Evolutionary conservation across 2,888 invertebrate species (phyloP).

Genomic region (Conistra vaccinii): DNA sequence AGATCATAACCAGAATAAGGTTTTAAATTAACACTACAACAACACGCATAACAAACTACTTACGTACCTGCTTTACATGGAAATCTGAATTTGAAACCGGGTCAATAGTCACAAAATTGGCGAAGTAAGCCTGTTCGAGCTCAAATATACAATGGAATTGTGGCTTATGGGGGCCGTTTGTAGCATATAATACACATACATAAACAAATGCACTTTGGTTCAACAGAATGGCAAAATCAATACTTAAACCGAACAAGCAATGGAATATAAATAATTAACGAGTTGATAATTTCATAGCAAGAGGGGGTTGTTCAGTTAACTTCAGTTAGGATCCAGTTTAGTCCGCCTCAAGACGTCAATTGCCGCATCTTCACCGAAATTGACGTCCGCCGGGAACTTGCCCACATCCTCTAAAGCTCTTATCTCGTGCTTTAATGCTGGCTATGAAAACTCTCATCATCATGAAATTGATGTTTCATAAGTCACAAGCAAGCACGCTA

Average conservation of each 20-base stretch:
- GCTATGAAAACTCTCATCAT: conserved; percentile 1
- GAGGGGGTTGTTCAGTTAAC: conserved; percentile 43
- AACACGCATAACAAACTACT: conserved; percentile 44
- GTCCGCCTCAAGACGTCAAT: conserved; percentile 46
- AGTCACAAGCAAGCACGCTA: background rate
- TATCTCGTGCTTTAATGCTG: conserved; percentile 20
- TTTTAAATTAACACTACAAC: conserved; percentile 35
- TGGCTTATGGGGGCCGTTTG: conserved; percentile 56
- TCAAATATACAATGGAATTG: conserved; percentile 62
- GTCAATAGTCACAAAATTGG: conserved; percentile 66
- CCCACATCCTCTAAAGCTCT: conserved; percentile 10
- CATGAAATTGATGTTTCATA: conserved; percentile 5
- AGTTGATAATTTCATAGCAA: conserved; percentile 59
- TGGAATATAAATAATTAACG: conserved; percentile 75
- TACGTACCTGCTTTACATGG: conserved; percentile 59
- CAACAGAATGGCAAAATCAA: conserved; percentile 79
- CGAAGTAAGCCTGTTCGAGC: conserved; percentile 61
- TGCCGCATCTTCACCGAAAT: conserved; percentile 34
- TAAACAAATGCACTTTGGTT: conserved; percentile 68
- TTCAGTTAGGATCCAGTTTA: conserved; percentile 42
- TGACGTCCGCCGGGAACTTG: conserved; percentile 15
- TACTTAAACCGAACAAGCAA: conserved; percentile 70
- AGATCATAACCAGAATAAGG: background rate
- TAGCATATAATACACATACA: conserved; percentile 61
- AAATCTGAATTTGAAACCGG: conserved; percentile 63